These are phyloP conservation scores for Acropternis orthonyx DNA, from an alignment of 2,797 vertebrate genomes.

Conservation along the genomic window DNA sequence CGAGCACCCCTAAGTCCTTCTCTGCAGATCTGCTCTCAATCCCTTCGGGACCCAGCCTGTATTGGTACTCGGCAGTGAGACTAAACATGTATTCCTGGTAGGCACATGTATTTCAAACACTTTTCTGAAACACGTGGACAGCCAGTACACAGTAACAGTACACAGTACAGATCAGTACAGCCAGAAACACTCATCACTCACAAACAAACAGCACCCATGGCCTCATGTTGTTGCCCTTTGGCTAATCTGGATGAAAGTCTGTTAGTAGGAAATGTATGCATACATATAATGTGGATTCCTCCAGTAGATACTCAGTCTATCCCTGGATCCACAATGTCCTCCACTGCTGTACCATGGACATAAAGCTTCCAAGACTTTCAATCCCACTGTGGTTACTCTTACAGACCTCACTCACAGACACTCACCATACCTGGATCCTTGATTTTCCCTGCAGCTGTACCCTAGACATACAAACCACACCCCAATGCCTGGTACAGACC, in stretches of 20 bases:
- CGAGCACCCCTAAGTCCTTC: neutral
- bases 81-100: neutral
- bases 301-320: neutral
- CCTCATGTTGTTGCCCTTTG: neutral
- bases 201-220: neutral
- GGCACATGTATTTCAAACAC: neutral
- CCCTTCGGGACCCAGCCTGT: neutral
- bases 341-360: neutral
- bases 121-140: neutral
- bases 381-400: neutral
- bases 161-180: neutral
- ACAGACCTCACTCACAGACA: neutral
- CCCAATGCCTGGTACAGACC: neutral
- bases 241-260: neutral
- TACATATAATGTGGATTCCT: neutral
- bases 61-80: neutral
- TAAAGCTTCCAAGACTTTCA: neutral
- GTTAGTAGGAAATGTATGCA: neutral
- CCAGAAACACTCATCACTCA: neutral
- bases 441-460: neutral
- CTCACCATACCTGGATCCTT: neutral
- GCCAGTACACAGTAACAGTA: too few species aligned
- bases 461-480: neutral
- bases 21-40: neutral
- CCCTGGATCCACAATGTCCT: neutral